Evolutionary conservation across 2,888 invertebrate species (phyloP).

Genomic region (Branchipolynoe longqiensis): DNA sequence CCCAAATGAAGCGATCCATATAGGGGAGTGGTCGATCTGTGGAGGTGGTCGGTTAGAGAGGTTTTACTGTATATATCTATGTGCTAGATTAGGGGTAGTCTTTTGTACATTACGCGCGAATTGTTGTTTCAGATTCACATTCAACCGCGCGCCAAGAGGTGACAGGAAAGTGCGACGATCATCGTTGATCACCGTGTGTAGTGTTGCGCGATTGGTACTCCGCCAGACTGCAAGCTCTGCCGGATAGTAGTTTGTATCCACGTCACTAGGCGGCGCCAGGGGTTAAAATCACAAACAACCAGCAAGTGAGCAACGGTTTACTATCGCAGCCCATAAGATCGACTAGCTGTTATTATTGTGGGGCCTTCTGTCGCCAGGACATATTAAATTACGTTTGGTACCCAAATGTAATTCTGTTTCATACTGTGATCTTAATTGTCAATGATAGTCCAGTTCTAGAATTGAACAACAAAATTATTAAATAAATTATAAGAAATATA

Average conservation of each 20-base stretch:
- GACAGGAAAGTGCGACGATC: conserved; percentile 34
- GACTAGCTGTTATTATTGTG: background rate
- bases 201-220: background rate
- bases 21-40: too few species aligned
- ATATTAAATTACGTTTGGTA: conserved; percentile 21
- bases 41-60: too few species aligned
- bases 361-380: background rate
- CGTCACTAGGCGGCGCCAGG: background rate
- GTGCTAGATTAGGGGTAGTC: background rate
- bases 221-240: background rate
- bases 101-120: background rate
- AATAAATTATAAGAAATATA: too few species aligned
- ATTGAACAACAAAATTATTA: too few species aligned
- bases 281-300: background rate
- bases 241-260: background rate
- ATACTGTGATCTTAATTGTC: conserved; percentile 47
- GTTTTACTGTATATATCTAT: too few species aligned
- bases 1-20: too few species aligned
- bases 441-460: too few species aligned
- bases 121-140: conserved; percentile 33
- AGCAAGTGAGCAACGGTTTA: background rate
- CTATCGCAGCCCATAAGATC: too few species aligned
- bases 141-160: conserved; percentile 21
- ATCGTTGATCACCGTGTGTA: conserved; percentile 41
- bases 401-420: background rate